Evolutionary conservation across 1,140 invertebrate species (phyloP).

Genomic region (Oscheius sp.): DNA sequence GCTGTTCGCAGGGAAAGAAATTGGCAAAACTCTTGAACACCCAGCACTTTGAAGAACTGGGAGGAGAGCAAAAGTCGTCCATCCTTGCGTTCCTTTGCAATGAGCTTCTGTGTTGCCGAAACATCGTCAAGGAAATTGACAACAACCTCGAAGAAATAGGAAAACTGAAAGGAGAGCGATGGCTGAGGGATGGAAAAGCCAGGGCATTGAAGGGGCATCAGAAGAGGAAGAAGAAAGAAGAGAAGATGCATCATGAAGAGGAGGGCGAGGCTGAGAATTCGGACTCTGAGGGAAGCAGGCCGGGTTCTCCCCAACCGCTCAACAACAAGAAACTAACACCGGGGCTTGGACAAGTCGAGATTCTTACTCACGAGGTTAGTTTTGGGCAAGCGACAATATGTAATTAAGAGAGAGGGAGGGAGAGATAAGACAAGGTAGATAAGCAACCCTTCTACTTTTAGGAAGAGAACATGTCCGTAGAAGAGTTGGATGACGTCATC

Average conservation of each 20-base stretch:
- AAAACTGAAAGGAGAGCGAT: conserved; percentile 31
- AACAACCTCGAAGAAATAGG: conserved; percentile 27
- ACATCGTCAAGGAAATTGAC: conserved; percentile 30
- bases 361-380: conserved; percentile 18
- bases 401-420: neutral
- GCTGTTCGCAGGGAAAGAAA: conserved; percentile 3
- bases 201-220: conserved; percentile 15
- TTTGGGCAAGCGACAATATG: neutral
- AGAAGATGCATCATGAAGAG: conserved; percentile 11
- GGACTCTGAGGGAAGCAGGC: neutral
- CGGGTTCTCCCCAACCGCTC: neutral
- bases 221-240: conserved; percentile 21
- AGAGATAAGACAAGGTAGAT: too few species aligned
- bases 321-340: conserved; percentile 32
- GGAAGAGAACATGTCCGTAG: conserved; percentile 13
- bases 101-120: conserved; percentile 26
- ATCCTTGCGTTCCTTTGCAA: conserved; percentile 28
- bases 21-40: neutral
- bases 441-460: neutral
- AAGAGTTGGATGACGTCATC: conserved; percentile 16
- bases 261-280: conserved; percentile 8
- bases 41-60: neutral
- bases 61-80: conserved; percentile 8
- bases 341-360: conserved; percentile 32
- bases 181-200: conserved; percentile 36